phyloP scores from a whole-genome alignment of 2,888 invertebrate genomes.

The Craniophora ligustri region DNA sequence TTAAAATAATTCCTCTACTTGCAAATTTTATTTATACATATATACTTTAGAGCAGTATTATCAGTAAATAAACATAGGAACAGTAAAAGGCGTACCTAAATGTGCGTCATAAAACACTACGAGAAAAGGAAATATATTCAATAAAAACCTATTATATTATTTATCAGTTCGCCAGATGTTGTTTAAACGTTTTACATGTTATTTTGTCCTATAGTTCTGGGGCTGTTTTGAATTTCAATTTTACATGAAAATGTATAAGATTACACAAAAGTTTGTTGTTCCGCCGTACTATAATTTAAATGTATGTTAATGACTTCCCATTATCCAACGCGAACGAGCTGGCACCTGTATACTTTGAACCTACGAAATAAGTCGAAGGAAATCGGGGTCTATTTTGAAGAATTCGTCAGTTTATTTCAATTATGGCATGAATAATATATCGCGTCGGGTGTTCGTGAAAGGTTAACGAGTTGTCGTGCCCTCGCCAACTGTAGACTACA shows the following conservation, averaged over 20 bases:
- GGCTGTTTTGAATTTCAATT: constrained; percentile 35
- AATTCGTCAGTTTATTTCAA: constrained; percentile 61
- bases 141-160: constrained; percentile 22
- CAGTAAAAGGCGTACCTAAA: neutral
- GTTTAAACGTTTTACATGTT: constrained; percentile 25
- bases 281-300: constrained; percentile 46
- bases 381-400: constrained; percentile 50
- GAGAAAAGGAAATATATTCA: constrained; percentile 10
- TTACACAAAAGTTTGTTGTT: constrained; percentile 46
- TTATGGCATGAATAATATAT: constrained; percentile 77
- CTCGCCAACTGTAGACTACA: constrained; percentile 42
- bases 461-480: constrained; percentile 78
- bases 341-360: constrained; percentile 54
- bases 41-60: too few species aligned
- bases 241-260: constrained; percentile 41
- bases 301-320: constrained; percentile 49
- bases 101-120: neutral
- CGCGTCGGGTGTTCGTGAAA: constrained; percentile 72
- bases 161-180: constrained; percentile 51
- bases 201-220: constrained; percentile 16
- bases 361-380: constrained; percentile 21
- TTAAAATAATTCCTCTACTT: too few species aligned
- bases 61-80: neutral
- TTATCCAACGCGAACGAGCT: constrained; percentile 49
- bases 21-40: too few species aligned